Percentiles rank a stretch among this genome's conserved stretches.
These are phyloP conservation scores for Apamea monoglypha DNA, from an alignment of 2,888 invertebrate species.

Conservation along the genomic window DNA sequence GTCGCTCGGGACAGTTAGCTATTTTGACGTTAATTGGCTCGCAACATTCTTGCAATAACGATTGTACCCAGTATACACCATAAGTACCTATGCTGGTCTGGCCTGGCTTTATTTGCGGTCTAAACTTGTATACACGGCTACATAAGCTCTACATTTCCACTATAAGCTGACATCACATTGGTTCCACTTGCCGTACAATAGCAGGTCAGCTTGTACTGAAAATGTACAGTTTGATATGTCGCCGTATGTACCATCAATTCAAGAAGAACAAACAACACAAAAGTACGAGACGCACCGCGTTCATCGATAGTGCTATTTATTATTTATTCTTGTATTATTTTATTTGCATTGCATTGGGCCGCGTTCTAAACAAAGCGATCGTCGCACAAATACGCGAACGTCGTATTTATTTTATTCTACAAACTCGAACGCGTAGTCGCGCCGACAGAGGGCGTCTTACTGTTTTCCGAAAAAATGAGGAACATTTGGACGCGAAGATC, in stretches of 20 bases:
- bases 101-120: slow-evolving; percentile 9
- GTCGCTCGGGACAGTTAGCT: background rate
- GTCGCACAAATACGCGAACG: background rate
- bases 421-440: background rate
- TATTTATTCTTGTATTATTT: background rate
- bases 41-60: slow-evolving; percentile 17
- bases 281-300: background rate
- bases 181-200: background rate
- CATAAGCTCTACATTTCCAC: background rate
- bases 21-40: background rate
- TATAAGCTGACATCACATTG: background rate
- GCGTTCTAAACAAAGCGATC: background rate
- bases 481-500: too few relatives aligned
- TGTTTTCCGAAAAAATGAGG: background rate
- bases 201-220: background rate
- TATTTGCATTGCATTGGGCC: background rate
- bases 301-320: background rate
- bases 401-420: background rate
- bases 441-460: background rate
- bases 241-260: background rate
- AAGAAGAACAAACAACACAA: background rate
- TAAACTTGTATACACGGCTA: background rate
- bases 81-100: too few relatives aligned
- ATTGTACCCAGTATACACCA: background rate
- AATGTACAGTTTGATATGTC: background rate